These are phyloP conservation scores for Poeciliopsis turneri DNA, from an alignment of 2,797 vertebrate genomes.

Conservation along the genomic window DNA sequence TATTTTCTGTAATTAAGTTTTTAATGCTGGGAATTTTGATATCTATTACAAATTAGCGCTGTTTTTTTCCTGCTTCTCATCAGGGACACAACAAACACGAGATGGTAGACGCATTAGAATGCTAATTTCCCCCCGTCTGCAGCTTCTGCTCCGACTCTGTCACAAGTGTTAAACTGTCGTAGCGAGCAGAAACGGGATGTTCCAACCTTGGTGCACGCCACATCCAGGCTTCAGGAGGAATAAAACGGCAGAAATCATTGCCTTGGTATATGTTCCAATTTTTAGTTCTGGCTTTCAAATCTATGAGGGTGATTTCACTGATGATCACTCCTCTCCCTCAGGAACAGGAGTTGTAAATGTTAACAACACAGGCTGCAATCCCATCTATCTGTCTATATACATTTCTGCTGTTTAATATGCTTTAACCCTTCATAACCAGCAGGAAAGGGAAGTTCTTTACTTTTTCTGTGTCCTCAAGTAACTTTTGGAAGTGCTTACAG, in stretches of 20 bases:
- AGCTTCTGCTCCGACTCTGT: slow-evolving; percentile 42
- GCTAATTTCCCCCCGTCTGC: slow-evolving; percentile 44
- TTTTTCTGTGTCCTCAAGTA: not conserved
- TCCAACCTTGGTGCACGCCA: slow-evolving; percentile 16
- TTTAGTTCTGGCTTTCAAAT: slow-evolving; percentile 57
- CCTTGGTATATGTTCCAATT: slow-evolving; percentile 54
- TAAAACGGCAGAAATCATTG: slow-evolving; percentile 47
- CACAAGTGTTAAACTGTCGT: slow-evolving; percentile 39
- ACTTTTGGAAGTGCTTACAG: not conserved
- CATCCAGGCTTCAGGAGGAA: slow-evolving; percentile 32
- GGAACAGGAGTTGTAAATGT: slow-evolving; percentile 67
- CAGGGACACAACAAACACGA: slow-evolving; percentile 60
- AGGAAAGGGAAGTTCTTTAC: slow-evolving; percentile 8
- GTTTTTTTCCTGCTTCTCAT: slow-evolving; percentile 37
- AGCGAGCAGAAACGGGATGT: slow-evolving; percentile 19
- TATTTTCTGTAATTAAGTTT: slow-evolving; percentile 65
- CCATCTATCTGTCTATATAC: slow-evolving; percentile 59
- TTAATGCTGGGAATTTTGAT: slow-evolving; percentile 59
- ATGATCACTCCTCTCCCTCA: slow-evolving; percentile 62
- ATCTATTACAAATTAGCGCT: slow-evolving; percentile 64
- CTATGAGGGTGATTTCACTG: slow-evolving; percentile 64
- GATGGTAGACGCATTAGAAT: slow-evolving; percentile 48
- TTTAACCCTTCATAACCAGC: slow-evolving; percentile 34
- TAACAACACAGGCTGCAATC: slow-evolving; percentile 59
- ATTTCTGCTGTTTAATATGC: slow-evolving; percentile 55